phyloP scores from a whole-genome alignment of 1,140 invertebrate species.

The Drosophila bocki region DNA sequence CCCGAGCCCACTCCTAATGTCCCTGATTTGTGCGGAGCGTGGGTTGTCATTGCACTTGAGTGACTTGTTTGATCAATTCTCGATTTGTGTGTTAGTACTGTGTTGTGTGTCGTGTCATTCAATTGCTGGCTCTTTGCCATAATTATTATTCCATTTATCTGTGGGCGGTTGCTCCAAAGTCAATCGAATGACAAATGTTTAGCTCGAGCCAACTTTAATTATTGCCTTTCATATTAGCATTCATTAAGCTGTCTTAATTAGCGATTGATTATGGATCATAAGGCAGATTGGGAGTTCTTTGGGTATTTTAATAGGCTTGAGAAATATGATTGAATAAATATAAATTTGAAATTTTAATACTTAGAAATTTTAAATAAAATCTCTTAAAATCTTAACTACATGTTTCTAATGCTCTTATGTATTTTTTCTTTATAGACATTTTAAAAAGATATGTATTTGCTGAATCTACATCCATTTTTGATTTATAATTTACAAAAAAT shows the following conservation, averaged over 20 bases:
- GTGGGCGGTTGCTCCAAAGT: slow-evolving; percentile 15
- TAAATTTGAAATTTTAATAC: not conserved
- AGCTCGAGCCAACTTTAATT: slow-evolving; percentile 3
- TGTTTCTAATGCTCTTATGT: not conserved
- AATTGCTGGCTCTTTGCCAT: slow-evolving; percentile 43
- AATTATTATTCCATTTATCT: slow-evolving; percentile 49
- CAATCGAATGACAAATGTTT: slow-evolving; percentile 45
- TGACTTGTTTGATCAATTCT: slow-evolving; percentile 82
- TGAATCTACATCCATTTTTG: too few relatives aligned
- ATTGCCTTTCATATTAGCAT: not conserved
- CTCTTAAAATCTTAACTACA: not conserved
- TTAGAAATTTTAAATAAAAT: not conserved
- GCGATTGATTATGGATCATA: slow-evolving; percentile 3
- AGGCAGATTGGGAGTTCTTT: not conserved
- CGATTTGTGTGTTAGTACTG: slow-evolving; percentile 64
- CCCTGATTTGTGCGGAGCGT: slow-evolving; percentile 43
- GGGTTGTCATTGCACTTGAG: slow-evolving; percentile 76
- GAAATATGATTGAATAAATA: too few relatives aligned
- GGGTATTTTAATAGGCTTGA: too few relatives aligned
- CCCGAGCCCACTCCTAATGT: slow-evolving; percentile 19
- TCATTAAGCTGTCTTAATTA: slow-evolving; percentile 12
- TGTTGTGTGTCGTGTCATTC: slow-evolving; percentile 47
- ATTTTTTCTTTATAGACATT: not conserved
- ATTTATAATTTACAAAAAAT: not conserved
- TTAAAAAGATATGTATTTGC: not conserved